phyloP scores from a whole-genome alignment of 2,888 invertebrate genomes.

The Branchipolynoe longqiensis region DNA sequence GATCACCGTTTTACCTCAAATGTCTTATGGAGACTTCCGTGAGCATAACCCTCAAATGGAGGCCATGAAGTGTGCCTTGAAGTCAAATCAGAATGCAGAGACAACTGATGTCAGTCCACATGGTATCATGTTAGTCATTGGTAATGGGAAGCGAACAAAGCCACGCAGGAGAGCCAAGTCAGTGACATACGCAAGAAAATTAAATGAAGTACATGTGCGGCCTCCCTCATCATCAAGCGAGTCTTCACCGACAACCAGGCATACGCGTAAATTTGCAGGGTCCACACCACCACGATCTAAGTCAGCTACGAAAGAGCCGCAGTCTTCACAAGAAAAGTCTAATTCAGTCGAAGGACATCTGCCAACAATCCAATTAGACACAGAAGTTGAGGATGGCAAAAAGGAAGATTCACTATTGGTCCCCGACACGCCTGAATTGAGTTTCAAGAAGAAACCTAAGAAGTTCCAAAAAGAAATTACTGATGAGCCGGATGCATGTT shows the following conservation, averaged over 20 bases:
- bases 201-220: not conserved
- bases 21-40: slow-evolving; percentile 42
- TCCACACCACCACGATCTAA: not conserved
- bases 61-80: slow-evolving; percentile 5
- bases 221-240: not conserved
- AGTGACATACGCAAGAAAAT: not conserved
- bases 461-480: not conserved
- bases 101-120: slow-evolving; percentile 58
- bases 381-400: not conserved
- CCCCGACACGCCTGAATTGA: slow-evolving; percentile 21
- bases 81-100: not conserved
- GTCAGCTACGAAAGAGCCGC: not conserved
- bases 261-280: not conserved
- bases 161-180: slow-evolving; percentile 61
- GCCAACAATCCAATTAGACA: no score
- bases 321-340: no score
- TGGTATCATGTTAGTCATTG: slow-evolving; percentile 65
- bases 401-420: not conserved
- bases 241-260: not conserved
- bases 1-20: slow-evolving; percentile 19
- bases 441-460: not conserved
- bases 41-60: not conserved
- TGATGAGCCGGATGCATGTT: not conserved
- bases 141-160: slow-evolving; percentile 65
- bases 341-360: no score